Evolutionary conservation across 2,113 vertebrate species (phyloP), one percentile per base, ranked within the genome.

Genomic region (Halcyon malimbica): DNA sequence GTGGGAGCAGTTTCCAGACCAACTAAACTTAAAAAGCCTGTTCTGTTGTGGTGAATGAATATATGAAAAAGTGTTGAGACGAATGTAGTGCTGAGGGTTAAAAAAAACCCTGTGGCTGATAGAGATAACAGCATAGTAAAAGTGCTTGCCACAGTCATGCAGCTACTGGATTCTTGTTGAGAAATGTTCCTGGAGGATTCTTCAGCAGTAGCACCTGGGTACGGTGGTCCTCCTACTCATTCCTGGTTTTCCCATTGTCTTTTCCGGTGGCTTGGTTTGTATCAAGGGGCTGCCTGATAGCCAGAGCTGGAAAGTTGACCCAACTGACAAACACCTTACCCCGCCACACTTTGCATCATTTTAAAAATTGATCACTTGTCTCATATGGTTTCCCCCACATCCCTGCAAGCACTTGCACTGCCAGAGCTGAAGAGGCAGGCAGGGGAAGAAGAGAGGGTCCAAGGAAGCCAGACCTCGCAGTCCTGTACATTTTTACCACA

Each of bases 361-460:
- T 84, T 37, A 51, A 76, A 33, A 17, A 44, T 0, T 0, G 29
- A 14, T 71, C 3, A 0, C 28, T 83, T 65, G 16, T 84, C 57
- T 84, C 18, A 7, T 50, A 26, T 0, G 2, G 41, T 65, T 90
- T 35, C 24, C 1, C 1, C 28, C 20, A 5, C 2, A 1, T 63
- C 35, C 29, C 9, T 1, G 1, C 26, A 60, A 54, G 24, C 29
- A 31, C 31, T 89, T 89, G 26, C 31, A 16, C 39, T 65, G 76
- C 6, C 21, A 11, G 11, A 54, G 23, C 64, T 78, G 64, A 84
- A 62, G 50, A 75, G 42, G n/a, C 10, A n/a, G 46, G 16, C 15
- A 51, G 37, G 23, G 19, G 10, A 41, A 64, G 39, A 82, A 88
- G 16, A 56, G 10, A 83, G 42, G 33, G 75, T 51, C 31, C 29